A percentile compares a stretch with the other conserved stretches of the same genome.
phyloP scores from a whole-genome alignment of 2,797 vertebrate species.

The Epinephelus malabaricus region DNA sequence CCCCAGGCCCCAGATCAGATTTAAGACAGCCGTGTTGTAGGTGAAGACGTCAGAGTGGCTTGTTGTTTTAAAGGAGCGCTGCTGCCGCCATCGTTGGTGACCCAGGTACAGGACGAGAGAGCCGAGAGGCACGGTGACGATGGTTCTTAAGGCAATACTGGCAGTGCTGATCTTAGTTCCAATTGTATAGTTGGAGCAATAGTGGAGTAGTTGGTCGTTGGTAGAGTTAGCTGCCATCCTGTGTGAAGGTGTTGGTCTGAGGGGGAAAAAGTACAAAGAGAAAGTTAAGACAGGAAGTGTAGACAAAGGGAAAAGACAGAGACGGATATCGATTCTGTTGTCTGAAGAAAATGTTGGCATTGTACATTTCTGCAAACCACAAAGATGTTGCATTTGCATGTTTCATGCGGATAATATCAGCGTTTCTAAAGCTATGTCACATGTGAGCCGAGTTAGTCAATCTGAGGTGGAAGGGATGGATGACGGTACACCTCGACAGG shows the following conservation, averaged over 20 bases:
- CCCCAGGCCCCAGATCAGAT: not conserved
- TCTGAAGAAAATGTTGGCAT: too few species aligned
- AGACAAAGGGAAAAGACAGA: not conserved
- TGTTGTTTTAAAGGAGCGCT: not conserved
- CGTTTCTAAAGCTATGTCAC: too few species aligned
- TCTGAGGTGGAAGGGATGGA: too few species aligned
- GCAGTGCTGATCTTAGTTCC: rapidly evolving
- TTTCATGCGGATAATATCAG: too few species aligned
- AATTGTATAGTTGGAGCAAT: rapidly evolving
- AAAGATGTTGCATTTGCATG: too few species aligned
- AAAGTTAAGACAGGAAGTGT: too few species aligned
- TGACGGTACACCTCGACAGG: too few species aligned
- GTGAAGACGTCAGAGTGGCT: conserved; percentile 31
- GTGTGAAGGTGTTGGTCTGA: not conserved
- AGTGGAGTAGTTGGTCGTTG: rapidly evolving
- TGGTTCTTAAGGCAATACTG: rapidly evolving
- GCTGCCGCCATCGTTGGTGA: conserved; percentile 3
- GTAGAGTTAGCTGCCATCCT: not conserved
- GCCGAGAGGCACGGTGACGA: not conserved
- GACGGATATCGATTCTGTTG: too few species aligned
- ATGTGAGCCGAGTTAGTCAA: too few species aligned
- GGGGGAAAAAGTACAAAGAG: not conserved
- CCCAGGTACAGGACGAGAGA: conserved; percentile 7
- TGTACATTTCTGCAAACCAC: too few species aligned
- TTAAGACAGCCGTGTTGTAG: conserved; percentile 12